These are phyloP conservation scores for Pseudoips prasinana DNA, from an alignment of 2,888 invertebrate species.

Conservation along the genomic window DNA sequence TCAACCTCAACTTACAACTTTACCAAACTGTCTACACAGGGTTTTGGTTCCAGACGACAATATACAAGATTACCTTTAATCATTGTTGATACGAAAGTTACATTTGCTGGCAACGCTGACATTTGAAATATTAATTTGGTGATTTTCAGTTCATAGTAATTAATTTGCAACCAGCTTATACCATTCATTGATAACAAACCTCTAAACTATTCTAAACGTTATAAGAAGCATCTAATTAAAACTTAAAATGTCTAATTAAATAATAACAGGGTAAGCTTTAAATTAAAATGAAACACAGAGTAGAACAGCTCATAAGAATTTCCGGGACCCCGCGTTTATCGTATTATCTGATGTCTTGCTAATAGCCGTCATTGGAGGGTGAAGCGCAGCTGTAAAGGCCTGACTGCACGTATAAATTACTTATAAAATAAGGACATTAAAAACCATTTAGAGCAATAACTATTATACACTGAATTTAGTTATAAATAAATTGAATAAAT, in stretches of 20 bases:
- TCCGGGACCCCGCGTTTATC: constrained; percentile 56
- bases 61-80: no score
- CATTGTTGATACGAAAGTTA: constrained; percentile 12
- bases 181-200: background rate
- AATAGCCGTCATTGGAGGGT: constrained; percentile 70
- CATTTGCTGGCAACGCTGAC: constrained; percentile 5
- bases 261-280: constrained; percentile 30
- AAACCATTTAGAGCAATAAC: constrained; percentile 79
- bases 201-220: constrained; percentile 2
- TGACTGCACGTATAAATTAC: constrained; percentile 65
- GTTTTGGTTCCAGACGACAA: constrained; percentile 15
- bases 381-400: constrained; percentile 67
- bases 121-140: constrained; percentile 3
- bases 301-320: constrained; percentile 49
- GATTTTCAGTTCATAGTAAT: background rate
- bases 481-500: constrained; percentile 74
- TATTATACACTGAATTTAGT: constrained; percentile 63
- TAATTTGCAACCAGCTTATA: background rate
- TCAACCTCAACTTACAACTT: constrained; percentile 27
- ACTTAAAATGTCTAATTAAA: constrained; percentile 18
- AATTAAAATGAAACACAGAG: constrained; percentile 36
- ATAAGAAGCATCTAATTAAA: constrained; percentile 13
- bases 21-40: constrained; percentile 17
- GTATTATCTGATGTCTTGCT: constrained; percentile 70
- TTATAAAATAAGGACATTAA: constrained; percentile 77